These are phyloP conservation scores for Bembecia ichneumoniformis DNA, from an alignment of 2,888 invertebrate species.

Conservation along the genomic window DNA sequence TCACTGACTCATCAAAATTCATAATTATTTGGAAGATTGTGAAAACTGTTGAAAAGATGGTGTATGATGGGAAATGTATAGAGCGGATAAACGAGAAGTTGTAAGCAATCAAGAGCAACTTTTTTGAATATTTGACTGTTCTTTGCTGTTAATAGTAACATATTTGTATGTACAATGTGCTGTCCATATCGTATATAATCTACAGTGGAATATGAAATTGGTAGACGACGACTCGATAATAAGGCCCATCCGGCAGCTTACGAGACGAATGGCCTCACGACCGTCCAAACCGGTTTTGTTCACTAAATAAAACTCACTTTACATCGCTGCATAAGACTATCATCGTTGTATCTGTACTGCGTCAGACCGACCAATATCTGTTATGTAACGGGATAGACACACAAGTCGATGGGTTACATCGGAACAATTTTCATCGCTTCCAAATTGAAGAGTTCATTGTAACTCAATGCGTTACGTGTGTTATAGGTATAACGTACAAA, in stretches of 20 bases:
- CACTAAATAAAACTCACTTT: background rate
- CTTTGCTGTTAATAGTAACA: too few species aligned
- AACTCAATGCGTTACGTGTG: background rate
- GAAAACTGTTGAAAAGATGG: too few species aligned
- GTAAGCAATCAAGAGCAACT: too few species aligned
- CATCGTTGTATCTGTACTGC: background rate
- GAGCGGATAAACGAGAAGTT: too few species aligned
- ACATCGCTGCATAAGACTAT: background rate
- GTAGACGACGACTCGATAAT: slow-evolving; percentile 36
- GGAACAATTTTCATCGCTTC: background rate
- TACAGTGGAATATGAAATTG: slow-evolving; percentile 24
- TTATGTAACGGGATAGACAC: background rate
- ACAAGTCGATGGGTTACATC: background rate
- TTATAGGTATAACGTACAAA: background rate
- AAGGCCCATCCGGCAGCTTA: slow-evolving; percentile 34
- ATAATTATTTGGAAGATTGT: too few species aligned
- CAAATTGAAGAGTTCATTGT: background rate
- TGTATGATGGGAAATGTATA: too few species aligned
- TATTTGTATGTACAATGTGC: too few species aligned
- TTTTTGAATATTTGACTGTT: too few species aligned
- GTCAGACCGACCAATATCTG: background rate
- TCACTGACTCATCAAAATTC: too few species aligned
- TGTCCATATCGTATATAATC: background rate
- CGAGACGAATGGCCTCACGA: slow-evolving; percentile 16
- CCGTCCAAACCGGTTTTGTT: slow-evolving; percentile 25